Evolutionary conservation across 1,140 invertebrate species (phyloP).

Genomic region (Drosophila pectinifera): DNA sequence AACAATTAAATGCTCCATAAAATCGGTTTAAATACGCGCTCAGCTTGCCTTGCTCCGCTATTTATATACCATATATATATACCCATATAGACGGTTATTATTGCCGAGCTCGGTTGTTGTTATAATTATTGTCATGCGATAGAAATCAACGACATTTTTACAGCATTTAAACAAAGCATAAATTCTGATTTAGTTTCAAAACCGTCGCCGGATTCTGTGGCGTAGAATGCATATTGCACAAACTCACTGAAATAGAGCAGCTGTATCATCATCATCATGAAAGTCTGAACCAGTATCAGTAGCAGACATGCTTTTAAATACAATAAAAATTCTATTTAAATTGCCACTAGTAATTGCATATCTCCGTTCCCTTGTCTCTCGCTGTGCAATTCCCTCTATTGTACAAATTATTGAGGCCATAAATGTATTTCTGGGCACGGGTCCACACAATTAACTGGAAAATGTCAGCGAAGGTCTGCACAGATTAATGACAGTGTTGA

Average conservation of each 20-base stretch:
- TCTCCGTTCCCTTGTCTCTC: too few species aligned
- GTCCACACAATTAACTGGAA: conserved; percentile 26
- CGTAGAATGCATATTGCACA: conserved; percentile 52
- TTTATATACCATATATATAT: conserved; percentile 29
- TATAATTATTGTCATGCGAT: conserved; percentile 78
- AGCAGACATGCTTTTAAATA: conserved; percentile 64
- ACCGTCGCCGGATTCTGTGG: conserved; percentile 56
- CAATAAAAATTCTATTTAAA: conserved; percentile 79
- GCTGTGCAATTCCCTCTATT: conserved; percentile 4
- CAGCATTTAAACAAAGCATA: conserved; percentile 83
- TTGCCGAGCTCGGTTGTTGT: conserved; percentile 56
- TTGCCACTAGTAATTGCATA: conserved; percentile 71
- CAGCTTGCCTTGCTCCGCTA: conserved; percentile 14
- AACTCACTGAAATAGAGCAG: conserved; percentile 62
- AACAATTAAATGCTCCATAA: conserved; percentile 82
- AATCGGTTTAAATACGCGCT: conserved; percentile 80
- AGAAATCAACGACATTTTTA: conserved; percentile 82
- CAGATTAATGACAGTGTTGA: conserved; percentile 2
- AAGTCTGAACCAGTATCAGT: conserved; percentile 15
- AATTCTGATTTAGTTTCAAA: conserved; percentile 81
- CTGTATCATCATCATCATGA: conserved; percentile 21
- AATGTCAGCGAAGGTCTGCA: conserved; percentile 14
- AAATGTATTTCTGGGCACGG: conserved; percentile 39
- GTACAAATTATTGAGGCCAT: conserved; percentile 63
- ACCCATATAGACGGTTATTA: conserved; percentile 75